Conservation (phyloP, 2,113 vertebrate species). For the Tachuris rubrigastra region DNA sequence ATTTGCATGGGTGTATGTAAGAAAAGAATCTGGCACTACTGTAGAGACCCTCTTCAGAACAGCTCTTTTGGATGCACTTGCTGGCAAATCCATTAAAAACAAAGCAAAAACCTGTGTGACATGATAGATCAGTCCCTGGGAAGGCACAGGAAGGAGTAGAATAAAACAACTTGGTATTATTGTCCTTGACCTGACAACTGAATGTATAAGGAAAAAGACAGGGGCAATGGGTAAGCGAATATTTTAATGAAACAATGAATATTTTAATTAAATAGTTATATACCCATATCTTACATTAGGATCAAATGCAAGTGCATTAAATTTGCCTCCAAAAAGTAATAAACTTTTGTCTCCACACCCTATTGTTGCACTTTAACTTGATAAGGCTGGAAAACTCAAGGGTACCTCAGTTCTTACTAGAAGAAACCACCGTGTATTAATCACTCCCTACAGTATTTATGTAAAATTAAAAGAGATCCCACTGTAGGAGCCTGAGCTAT, state of each 20-base stretch:
- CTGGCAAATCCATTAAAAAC: background rate
- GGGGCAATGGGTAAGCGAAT: background rate
- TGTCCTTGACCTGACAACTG: background rate
- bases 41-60: background rate
- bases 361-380: background rate
- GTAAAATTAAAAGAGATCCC: slow-evolving; percentile 13
- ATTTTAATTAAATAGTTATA: background rate
- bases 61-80: background rate
- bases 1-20: background rate
- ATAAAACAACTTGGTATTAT: background rate
- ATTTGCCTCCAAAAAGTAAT: background rate
- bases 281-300: background rate
- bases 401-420: background rate
- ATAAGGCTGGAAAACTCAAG: background rate
- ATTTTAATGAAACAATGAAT: background rate
- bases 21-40: background rate
- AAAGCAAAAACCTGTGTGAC: background rate
- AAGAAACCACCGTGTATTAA: background rate
- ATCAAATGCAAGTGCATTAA: background rate
- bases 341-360: background rate
- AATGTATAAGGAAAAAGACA: background rate
- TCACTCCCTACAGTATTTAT: background rate
- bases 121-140: background rate
- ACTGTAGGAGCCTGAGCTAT: background rate
- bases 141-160: background rate